Conservation (phyloP, 2,888 invertebrate species). For the Andrena chrysosceles region DNA sequence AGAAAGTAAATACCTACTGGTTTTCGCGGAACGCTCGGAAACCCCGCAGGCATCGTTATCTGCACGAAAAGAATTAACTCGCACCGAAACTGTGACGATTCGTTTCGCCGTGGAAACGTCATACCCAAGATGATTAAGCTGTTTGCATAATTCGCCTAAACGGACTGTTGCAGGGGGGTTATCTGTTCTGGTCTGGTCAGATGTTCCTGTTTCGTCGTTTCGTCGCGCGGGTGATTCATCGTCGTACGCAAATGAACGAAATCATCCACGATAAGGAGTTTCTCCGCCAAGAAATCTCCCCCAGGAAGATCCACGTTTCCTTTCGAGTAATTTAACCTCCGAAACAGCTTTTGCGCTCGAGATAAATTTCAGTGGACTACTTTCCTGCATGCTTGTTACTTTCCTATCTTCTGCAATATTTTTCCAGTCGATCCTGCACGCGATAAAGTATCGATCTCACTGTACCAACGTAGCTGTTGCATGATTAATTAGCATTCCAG, state of each 20-base stretch:
- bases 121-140: conserved; percentile 41
- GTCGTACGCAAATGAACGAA: neutral
- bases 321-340: neutral
- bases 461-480: neutral
- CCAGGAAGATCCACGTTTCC: neutral
- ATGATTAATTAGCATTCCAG: neutral
- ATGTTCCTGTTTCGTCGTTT: conserved; percentile 30
- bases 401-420: neutral
- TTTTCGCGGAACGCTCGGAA: neutral
- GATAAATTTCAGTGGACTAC: neutral
- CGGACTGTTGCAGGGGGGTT: conserved; percentile 30
- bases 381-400: neutral
- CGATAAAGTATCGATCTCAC: neutral
- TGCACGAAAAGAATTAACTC: neutral
- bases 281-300: neutral
- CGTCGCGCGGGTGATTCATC: conserved; percentile 27
- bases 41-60: neutral
- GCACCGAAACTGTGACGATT: neutral
- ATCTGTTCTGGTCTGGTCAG: conserved; percentile 25
- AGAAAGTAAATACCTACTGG: neutral
- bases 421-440: neutral
- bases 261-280: neutral
- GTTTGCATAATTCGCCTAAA: conserved; percentile 44
- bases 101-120: conserved; percentile 16
- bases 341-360: neutral